Percentiles rank a stretch among this genome's conserved stretches.
Conservation (phyloP, 2,113 vertebrate genomes). For the Cathartes aura region DNA sequence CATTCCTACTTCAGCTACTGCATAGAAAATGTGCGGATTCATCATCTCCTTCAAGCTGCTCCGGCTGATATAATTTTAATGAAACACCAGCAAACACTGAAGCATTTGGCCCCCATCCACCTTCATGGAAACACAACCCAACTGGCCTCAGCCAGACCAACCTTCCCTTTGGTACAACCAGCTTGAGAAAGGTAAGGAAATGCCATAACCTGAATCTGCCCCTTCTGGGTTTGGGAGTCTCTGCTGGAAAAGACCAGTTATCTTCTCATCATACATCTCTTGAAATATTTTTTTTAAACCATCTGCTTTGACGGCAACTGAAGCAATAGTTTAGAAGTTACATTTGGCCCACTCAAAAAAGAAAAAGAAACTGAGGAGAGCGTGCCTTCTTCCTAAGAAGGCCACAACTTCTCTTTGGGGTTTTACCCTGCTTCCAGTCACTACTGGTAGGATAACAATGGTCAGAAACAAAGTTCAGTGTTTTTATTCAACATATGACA, state of each 20-base stretch:
- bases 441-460: fast-evolving
- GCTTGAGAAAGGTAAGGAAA: background rate
- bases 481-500: background rate
- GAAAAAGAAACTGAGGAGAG: background rate
- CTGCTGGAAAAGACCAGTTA: background rate
- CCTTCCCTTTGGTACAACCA: background rate
- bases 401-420: background rate
- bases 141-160: background rate
- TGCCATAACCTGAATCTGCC: background rate
- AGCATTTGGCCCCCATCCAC: background rate
- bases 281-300: background rate
- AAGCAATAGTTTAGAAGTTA: background rate
- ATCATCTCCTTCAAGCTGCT: background rate
- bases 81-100: background rate
- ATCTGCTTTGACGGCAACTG: background rate
- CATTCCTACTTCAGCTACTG: background rate
- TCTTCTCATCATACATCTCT: background rate
- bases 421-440: background rate
- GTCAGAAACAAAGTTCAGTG: background rate
- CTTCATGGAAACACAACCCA: background rate
- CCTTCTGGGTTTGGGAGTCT: background rate
- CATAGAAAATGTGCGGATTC: background rate
- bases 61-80: background rate
- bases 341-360: background rate
- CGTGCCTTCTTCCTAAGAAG: background rate